phyloP scores from a whole-genome alignment of 2,888 invertebrate species.

The Galeopsomyia nigrocyanea region DNA sequence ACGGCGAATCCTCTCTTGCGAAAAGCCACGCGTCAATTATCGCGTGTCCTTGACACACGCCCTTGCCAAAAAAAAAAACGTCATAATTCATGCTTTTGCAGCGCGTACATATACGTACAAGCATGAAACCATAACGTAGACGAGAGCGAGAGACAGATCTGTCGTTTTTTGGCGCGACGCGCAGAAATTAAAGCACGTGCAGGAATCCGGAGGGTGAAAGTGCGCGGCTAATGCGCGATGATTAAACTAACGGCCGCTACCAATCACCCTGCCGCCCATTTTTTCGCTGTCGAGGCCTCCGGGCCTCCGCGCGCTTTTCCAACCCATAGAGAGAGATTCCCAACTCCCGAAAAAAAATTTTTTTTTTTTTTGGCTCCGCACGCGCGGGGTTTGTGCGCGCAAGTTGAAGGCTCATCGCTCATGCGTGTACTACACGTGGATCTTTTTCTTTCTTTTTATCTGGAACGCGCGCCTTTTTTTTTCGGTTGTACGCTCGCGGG shows the following conservation, averaged over 20 bases:
- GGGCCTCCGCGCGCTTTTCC: constrained; percentile 6
- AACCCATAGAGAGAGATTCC: too few relatives aligned
- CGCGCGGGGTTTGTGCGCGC: too few relatives aligned
- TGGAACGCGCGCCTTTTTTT: neutral
- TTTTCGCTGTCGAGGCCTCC: constrained; percentile 23
- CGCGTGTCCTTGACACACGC: constrained; percentile 26
- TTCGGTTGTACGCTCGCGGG: constrained; percentile 25
- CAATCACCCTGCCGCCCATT: constrained; percentile 64
- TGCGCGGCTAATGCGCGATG: constrained; percentile 68
- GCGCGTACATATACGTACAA: constrained; percentile 3
- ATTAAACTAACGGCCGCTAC: constrained; percentile 68
- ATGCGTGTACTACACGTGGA: too few relatives aligned
- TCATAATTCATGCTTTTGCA: constrained; percentile 53
- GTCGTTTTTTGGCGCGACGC: constrained; percentile 24
- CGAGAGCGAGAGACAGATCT: constrained; percentile 16
- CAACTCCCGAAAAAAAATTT: too few relatives aligned
- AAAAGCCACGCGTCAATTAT: constrained; percentile 32
- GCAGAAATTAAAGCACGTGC: constrained; percentile 31
- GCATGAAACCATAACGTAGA: constrained; percentile 24
- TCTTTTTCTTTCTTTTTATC: neutral
- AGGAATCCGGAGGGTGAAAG: constrained; percentile 62
- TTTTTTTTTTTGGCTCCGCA: too few relatives aligned
- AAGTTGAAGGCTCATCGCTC: too few relatives aligned
- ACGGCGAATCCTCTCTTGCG: neutral
- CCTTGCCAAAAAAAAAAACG: constrained; percentile 40